Evolutionary conservation across 2,888 invertebrate genomes (phyloP).

Genomic region (Lamellibrachia satsuma): DNA sequence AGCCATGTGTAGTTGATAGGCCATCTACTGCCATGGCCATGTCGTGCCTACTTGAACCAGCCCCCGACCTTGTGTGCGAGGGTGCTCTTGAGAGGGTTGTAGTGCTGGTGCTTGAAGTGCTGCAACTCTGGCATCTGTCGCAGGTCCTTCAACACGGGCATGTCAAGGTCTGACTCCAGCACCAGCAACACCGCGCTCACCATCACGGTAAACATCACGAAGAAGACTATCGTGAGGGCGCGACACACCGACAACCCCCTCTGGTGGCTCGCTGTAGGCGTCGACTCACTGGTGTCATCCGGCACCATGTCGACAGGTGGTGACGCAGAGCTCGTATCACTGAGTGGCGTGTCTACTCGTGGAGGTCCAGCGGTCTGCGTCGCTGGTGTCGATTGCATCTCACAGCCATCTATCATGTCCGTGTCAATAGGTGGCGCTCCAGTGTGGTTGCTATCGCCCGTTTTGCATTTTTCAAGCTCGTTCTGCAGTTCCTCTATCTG

Average conservation of each 20-base stretch:
- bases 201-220: constrained; percentile 28
- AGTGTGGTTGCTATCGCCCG: not conserved
- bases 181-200: constrained; percentile 33
- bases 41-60: constrained; percentile 31
- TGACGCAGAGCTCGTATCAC: not conserved
- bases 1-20: not conserved
- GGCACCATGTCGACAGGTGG: not conserved
- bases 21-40: not conserved
- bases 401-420: not conserved
- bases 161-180: constrained; percentile 39
- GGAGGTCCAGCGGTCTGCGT: not conserved
- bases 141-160: constrained; percentile 37
- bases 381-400: not conserved
- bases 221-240: constrained; percentile 31
- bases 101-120: constrained; percentile 37
- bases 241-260: constrained; percentile 28
- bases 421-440: not conserved
- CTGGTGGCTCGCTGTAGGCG: not conserved
- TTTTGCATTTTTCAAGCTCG: constrained; percentile 34
- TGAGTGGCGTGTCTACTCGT: not conserved
- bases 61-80: constrained; percentile 32
- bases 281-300: not conserved
- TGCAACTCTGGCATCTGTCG: constrained; percentile 38
- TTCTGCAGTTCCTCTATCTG: constrained; percentile 37
- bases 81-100: constrained; percentile 37